Conservation (phyloP, 2,113 vertebrate species). For the Paradoxurus hermaphroditus region DNA sequence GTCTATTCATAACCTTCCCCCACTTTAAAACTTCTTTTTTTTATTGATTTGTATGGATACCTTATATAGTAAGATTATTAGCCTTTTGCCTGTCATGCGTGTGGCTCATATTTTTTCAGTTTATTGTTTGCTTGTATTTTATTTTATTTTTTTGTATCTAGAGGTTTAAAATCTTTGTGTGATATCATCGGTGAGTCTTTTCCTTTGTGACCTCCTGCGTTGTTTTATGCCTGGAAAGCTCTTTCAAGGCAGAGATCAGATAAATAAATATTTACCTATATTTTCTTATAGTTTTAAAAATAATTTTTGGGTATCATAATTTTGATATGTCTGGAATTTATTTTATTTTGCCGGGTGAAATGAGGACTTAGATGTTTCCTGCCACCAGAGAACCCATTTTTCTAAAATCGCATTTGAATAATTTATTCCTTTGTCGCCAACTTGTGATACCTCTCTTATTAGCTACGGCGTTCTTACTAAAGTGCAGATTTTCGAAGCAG, state of each 20-base stretch:
- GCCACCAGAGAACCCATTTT: not conserved
- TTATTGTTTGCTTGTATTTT: conserved; percentile 20
- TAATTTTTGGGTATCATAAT: not conserved
- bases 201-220: not conserved
- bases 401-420: not conserved
- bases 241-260: not conserved
- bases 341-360: conserved; percentile 8
- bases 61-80: conserved; percentile 49
- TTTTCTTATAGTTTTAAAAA: not conserved
- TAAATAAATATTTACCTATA: not conserved
- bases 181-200: not conserved
- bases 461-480: not conserved
- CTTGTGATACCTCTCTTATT: not conserved
- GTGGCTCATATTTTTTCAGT: conserved; percentile 21
- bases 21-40: conserved; percentile 27
- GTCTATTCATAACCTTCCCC: conserved; percentile 16
- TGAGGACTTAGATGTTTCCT: not conserved
- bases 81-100: conserved; percentile 45
- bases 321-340: not conserved
- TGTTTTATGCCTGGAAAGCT: not conserved
- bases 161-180: not conserved
- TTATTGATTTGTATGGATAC: conserved; percentile 49
- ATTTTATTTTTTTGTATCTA: not conserved
- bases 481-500: not conserved
- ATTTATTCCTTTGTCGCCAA: not conserved